A percentile compares a stretch with the other conserved stretches of the same genome.
phyloP scores from a whole-genome alignment of 2,797 vertebrate species.

The Schizopygopsis pylzovi region DNA sequence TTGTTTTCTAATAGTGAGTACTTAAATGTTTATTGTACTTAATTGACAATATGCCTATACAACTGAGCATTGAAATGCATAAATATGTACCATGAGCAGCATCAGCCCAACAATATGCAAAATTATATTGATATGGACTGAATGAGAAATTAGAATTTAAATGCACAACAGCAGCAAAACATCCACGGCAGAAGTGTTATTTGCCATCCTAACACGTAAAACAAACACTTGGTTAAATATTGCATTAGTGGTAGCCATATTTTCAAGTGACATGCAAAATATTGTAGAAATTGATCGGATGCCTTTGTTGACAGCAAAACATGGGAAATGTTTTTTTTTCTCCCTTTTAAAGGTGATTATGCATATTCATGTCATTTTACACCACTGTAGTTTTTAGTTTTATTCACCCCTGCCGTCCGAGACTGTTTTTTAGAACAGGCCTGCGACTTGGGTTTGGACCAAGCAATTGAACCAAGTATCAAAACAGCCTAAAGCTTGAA shows the following conservation, averaged over 20 bases:
- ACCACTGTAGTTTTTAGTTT: neutral
- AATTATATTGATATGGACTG: neutral
- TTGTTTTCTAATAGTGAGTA: neutral
- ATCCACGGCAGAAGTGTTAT: neutral
- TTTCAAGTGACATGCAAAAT: slow-evolving; percentile 1
- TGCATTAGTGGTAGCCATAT: neutral
- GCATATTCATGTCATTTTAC: neutral
- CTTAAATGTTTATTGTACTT: neutral
- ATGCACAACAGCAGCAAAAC: neutral
- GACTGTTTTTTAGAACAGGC: neutral
- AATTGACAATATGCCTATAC: neutral
- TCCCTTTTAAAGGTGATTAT: neutral
- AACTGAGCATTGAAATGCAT: neutral
- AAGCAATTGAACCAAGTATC: neutral
- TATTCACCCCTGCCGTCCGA: neutral
- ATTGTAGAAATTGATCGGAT: neutral
- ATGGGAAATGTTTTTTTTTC: neutral
- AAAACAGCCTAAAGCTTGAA: neutral
- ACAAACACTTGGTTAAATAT: neutral
- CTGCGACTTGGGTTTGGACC: neutral
- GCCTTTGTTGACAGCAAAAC: neutral
- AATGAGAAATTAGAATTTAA: neutral
- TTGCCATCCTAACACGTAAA: neutral
- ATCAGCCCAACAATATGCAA: neutral
- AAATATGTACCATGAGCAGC: neutral